Percentiles rank a stretch among this genome's conserved stretches.
Conservation (phyloP, 2,888 invertebrate species). For the Drosophila subsilvestris region DNA sequence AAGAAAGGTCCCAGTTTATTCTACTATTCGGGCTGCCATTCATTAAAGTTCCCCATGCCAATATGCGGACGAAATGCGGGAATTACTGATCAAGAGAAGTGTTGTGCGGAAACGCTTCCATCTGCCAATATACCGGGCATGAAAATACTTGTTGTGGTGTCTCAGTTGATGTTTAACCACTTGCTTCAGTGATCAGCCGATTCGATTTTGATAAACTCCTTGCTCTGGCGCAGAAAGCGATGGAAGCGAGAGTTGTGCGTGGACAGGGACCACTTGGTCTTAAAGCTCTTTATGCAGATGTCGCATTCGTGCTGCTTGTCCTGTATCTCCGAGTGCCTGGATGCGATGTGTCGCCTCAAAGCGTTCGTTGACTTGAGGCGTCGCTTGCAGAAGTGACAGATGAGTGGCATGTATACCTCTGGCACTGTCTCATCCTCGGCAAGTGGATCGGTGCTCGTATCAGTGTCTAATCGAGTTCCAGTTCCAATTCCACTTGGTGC, state of each 20-base stretch:
- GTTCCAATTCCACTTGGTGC: neutral
- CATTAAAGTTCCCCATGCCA: no score
- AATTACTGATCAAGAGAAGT: no score
- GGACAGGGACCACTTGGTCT: constrained; percentile 84
- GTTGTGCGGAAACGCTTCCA: no score
- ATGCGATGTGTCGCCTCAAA: constrained; percentile 82
- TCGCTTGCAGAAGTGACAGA: constrained; percentile 80
- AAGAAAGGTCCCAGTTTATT: no score
- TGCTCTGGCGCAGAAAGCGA: constrained; percentile 77
- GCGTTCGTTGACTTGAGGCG: constrained; percentile 82
- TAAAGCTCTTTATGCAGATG: constrained; percentile 82
- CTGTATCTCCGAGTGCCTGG: constrained; percentile 81
- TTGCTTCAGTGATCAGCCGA: constrained; percentile 43
- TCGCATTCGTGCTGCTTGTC: constrained; percentile 81
- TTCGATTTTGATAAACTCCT: constrained; percentile 81
- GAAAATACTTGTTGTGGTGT: neutral
- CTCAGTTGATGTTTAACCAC: neutral
- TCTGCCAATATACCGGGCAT: no score
- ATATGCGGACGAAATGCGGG: no score
- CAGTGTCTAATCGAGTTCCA: neutral
- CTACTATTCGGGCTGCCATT: no score
- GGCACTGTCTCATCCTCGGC: constrained; percentile 40
- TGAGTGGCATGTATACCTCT: constrained; percentile 53
- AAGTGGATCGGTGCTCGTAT: neutral
- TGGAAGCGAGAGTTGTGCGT: constrained; percentile 84